phyloP scores from a whole-genome alignment of 2,888 invertebrate species.

The Cylindroiulus punctatus region DNA sequence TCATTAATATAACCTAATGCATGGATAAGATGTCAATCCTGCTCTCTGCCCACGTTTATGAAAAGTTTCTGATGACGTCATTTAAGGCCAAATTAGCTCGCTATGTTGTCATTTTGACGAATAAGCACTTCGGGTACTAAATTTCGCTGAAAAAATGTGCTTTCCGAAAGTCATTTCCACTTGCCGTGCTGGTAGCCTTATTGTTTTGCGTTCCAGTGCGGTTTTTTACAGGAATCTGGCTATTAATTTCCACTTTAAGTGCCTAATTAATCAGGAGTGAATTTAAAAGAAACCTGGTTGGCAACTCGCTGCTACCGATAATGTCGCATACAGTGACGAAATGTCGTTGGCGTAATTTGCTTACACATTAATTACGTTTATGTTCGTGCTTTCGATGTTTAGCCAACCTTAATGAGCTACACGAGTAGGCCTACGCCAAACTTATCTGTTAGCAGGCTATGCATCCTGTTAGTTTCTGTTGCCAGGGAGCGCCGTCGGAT shows the following conservation, averaged over 20 bases:
- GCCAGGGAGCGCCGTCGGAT: neutral
- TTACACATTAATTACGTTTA: conserved; percentile 18
- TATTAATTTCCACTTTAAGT: conserved; percentile 7
- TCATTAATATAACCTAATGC: too few species aligned
- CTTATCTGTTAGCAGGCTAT: neutral
- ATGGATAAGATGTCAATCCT: too few species aligned
- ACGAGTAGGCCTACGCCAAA: neutral
- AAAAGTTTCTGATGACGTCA: too few species aligned
- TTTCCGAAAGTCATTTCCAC: neutral
- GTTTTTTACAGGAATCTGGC: neutral
- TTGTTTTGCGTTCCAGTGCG: neutral
- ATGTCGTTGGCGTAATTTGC: neutral
- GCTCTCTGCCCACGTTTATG: too few species aligned
- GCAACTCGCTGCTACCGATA: neutral
- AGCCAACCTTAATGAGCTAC: conserved; percentile 7
- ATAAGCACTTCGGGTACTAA: neutral
- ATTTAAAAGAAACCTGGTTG: conserved; percentile 1
- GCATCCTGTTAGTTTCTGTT: neutral
- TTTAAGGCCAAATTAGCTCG: too few species aligned
- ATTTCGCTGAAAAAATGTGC: neutral
- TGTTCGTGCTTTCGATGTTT: neutral
- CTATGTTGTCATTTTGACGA: neutral
- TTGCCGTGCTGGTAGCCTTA: neutral
- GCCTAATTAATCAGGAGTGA: conserved; percentile 18
- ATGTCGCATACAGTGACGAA: neutral